Base-by-base conservation (phyloP, 1,140 invertebrate genomes). In the Nephila pilipes region DNA sequence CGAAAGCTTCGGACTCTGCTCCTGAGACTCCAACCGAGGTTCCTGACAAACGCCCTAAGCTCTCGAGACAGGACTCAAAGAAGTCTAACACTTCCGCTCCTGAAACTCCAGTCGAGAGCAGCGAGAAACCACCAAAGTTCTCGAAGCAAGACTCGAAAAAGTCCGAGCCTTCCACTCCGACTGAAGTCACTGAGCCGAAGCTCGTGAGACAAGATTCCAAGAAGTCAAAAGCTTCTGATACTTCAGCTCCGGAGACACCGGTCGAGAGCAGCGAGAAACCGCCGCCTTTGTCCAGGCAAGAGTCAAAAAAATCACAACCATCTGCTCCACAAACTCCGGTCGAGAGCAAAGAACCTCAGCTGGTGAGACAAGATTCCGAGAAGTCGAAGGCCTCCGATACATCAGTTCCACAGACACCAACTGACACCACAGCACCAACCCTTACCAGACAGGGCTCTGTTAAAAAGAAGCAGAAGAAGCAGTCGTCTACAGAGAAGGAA, bases 181-280 rank as follows among this genome's bases (percentile, higher is more conserved):
- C 36, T 58, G 91, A 92, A 46, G 69, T 22, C n/a, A 29, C 2
- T 25, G 79, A 57, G 1, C 91, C 83, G 18, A 4, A 22, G 32
- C 32, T 93, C 1, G 22, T 32, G 1, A 87, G 91, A 12, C 91
- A 93, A 93, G 91, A 93, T 38, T 93, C 91, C n/a, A 63, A 54
- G 20, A 93, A 87, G 55, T 65, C 75, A 58, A 87, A 93, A 38
- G 60, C 83, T 57, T 58, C 90, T 14, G 90, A 92, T 14, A 58
- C 57, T 54, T 85, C 90, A 29, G 90, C 29, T 20, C 90, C 81
- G 58, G 57, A 36, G 22, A 92, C 90, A n/a, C 90, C 89, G 2
- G 29, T 54, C n/a, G 89, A 91, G 8, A 22, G 16, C 4, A 25
- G 14, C 54, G 38, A 32, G 5, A n/a, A 75, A 22, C 22, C 46